These are phyloP conservation scores for Grantiella picta DNA, from an alignment of 2,113 vertebrate species.

Conservation along the genomic window DNA sequence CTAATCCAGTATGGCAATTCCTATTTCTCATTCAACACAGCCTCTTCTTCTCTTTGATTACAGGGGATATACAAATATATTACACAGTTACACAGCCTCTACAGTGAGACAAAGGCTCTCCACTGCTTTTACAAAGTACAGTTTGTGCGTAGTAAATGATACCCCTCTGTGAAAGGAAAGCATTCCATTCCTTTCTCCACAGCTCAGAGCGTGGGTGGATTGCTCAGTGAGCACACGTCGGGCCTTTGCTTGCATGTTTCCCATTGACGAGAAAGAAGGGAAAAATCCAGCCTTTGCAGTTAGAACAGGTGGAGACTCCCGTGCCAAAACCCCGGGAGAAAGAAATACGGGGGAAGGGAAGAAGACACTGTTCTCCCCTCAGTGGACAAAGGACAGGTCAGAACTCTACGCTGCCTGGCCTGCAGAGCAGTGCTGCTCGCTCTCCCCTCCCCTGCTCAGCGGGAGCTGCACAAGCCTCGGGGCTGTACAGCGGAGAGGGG, in stretches of 20 bases:
- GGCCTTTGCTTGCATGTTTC: neutral
- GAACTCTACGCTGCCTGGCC: neutral
- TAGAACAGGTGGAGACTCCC: neutral
- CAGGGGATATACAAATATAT: neutral
- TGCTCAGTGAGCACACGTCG: neutral
- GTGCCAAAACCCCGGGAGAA: neutral
- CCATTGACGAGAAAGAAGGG: neutral
- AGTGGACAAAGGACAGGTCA: neutral
- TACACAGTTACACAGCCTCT: neutral
- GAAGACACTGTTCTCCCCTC: neutral
- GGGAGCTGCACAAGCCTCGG: neutral
- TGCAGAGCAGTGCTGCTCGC: accelerated
- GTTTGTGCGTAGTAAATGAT: neutral
- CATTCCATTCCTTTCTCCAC: neutral
- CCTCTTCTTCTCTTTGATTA: neutral
- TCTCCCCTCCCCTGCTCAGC: neutral
- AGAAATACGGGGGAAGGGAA: neutral
- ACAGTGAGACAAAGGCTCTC: neutral
- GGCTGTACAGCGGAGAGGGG: too few species aligned
- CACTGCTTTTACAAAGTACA: neutral
- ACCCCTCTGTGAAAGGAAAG: neutral
- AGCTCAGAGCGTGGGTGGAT: neutral
- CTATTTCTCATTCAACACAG: neutral
- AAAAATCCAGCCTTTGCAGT: neutral
- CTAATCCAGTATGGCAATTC: neutral